phyloP scores from a whole-genome alignment of 1,140 invertebrate species.

The Andrena cerasifolii region DNA sequence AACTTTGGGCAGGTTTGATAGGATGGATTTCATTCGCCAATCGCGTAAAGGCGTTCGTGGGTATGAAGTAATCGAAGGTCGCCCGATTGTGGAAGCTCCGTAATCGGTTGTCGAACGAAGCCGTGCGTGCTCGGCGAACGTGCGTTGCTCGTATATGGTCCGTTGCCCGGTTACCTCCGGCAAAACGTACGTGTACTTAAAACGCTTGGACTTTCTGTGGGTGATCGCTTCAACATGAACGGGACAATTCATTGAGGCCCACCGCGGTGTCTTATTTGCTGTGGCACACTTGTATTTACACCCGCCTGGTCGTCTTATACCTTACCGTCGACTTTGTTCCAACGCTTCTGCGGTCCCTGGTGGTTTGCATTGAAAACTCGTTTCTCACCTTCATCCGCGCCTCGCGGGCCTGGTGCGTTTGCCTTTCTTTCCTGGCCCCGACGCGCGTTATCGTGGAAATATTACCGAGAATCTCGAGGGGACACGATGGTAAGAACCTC shows the following conservation, averaged over 20 bases:
- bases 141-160: too few relatives aligned
- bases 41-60: neutral
- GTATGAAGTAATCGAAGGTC: constrained; percentile 12
- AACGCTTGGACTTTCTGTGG: constrained; percentile 53
- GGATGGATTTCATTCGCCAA: neutral
- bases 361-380: neutral
- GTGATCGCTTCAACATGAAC: constrained; percentile 32
- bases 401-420: neutral
- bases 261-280: constrained; percentile 30
- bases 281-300: constrained; percentile 8
- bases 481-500: too few relatives aligned
- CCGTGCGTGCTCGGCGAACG: neutral
- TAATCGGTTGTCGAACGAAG: constrained; percentile 28
- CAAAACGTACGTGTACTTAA: constrained; percentile 54
- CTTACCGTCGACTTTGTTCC: neutral
- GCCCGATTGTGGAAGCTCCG: neutral
- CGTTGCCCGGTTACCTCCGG: too few relatives aligned
- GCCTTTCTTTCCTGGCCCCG: neutral
- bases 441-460: neutral
- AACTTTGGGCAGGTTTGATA: neutral
- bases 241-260: constrained; percentile 33
- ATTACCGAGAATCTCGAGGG: neutral
- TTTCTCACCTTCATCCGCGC: neutral
- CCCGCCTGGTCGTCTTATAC: too few relatives aligned
- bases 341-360: neutral